A percentile compares a stretch with the other conserved stretches of the same genome.
These are phyloP conservation scores for Microctenopoma stevenorrisi DNA, from an alignment of 2,797 vertebrate species.

Conservation along the genomic window DNA sequence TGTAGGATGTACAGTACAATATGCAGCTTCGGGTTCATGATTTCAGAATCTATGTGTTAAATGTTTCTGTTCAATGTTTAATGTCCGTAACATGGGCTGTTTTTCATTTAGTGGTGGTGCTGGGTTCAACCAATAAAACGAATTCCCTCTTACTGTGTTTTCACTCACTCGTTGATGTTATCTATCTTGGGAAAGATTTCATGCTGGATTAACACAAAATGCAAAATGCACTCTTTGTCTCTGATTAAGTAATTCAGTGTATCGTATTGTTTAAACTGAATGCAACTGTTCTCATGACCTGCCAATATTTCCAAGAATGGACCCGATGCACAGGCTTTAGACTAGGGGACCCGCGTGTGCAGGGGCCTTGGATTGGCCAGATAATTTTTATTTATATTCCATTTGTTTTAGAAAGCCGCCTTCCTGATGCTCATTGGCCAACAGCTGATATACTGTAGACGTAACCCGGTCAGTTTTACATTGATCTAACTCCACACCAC, in stretches of 20 bases:
- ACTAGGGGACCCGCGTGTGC: no score
- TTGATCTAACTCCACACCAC: no score
- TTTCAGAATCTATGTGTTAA: constrained; percentile 9
- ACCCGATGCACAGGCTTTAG: no score
- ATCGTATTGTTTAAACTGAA: constrained; percentile 29
- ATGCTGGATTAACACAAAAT: background rate
- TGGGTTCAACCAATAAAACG: constrained; percentile 62
- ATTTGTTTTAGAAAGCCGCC: no score
- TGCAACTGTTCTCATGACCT: constrained; percentile 48
- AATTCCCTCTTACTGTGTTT: constrained; percentile 41
- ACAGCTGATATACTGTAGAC: no score
- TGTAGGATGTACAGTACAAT: constrained; percentile 16
- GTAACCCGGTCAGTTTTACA: no score
- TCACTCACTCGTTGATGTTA: constrained; percentile 25
- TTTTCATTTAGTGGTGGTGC: constrained; percentile 28
- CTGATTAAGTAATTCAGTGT: constrained; percentile 33
- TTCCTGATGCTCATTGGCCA: no score
- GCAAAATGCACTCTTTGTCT: background rate
- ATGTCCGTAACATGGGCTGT: constrained; percentile 19
- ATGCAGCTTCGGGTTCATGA: background rate
- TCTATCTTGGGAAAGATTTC: constrained; percentile 2
- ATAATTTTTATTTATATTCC: no score
- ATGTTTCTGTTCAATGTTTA: constrained; percentile 31
- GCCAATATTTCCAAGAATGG: background rate
- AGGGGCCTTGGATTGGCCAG: no score